Evolutionary conservation across 1,140 invertebrate species (phyloP).

Genomic region (Drosophila malerkotliana): DNA sequence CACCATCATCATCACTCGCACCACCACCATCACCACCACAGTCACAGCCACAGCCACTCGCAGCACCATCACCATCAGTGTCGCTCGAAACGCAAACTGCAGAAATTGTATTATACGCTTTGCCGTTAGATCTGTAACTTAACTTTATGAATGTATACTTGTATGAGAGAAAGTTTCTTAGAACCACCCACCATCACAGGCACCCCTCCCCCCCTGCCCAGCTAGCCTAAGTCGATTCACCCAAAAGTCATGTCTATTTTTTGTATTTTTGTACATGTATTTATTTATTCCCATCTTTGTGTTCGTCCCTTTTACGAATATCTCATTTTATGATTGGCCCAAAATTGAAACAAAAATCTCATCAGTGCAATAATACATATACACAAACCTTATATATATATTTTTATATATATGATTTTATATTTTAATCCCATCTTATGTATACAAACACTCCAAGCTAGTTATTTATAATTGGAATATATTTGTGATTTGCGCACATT

Average conservation of each 20-base stretch:
- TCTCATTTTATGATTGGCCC: slow-evolving; percentile 42
- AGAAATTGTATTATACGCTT: slow-evolving; percentile 83
- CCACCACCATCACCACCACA: slow-evolving; percentile 36
- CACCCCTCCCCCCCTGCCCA: background rate
- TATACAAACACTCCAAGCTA: slow-evolving; percentile 61
- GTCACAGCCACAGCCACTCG: slow-evolving; percentile 53
- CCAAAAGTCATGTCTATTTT: slow-evolving; percentile 3
- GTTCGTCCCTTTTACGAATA: background rate
- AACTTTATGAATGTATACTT: slow-evolving; percentile 61
- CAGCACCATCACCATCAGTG: slow-evolving; percentile 74
- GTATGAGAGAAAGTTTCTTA: slow-evolving; percentile 57
- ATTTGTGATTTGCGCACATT: slow-evolving; percentile 49
- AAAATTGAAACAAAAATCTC: slow-evolving; percentile 55
- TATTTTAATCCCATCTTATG: slow-evolving; percentile 34
- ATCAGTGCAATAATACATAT: slow-evolving; percentile 69
- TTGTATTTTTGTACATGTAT: slow-evolving; percentile 43
- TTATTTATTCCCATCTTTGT: slow-evolving; percentile 60
- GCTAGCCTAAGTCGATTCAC: slow-evolving; percentile 21
- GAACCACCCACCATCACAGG: slow-evolving; percentile 17
- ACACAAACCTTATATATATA: slow-evolving; percentile 28
- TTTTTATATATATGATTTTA: slow-evolving; percentile 21
- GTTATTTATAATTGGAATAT: slow-evolving; percentile 61
- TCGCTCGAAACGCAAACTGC: slow-evolving; percentile 82
- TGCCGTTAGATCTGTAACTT: slow-evolving; percentile 77
- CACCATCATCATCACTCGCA: slow-evolving; percentile 66